Evolutionary conservation across 2,888 invertebrate species (phyloP).

Genomic region (Ashinkailepas kermadecensis): DNA sequence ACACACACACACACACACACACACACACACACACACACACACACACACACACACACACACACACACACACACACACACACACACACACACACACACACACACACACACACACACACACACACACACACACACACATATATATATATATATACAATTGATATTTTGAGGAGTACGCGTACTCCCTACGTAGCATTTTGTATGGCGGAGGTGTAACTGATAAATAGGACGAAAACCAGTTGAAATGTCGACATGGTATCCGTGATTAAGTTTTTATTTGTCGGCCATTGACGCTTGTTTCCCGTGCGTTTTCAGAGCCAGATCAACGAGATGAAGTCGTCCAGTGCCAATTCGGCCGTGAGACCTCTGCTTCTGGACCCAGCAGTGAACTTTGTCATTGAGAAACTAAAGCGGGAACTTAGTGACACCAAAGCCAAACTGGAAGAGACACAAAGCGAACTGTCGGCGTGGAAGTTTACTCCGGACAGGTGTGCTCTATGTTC

Average conservation of each 20-base stretch:
- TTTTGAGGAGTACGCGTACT: not conserved
- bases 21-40: no score
- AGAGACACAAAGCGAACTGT: conserved; percentile 93
- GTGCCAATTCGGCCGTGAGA: conserved; percentile 66
- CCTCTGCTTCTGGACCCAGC: conserved; percentile 88
- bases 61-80: no score
- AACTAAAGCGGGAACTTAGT: conserved; percentile 80
- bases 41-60: no score
- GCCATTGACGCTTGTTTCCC: conserved; percentile 12
- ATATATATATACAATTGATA: not conserved
- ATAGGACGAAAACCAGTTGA: not conserved
- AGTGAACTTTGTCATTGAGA: conserved; percentile 84
- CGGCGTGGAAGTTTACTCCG: conserved; percentile 99
- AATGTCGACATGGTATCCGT: not conserved
- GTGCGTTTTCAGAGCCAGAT: conserved; percentile 68
- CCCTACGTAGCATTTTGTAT: no score
- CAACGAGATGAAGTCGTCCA: conserved; percentile 81
- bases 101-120: no score
- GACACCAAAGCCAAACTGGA: conserved; percentile 83
- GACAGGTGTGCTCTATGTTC: conserved; percentile 49
- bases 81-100: no score
- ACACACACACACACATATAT: not conserved
- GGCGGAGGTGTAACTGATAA: not conserved
- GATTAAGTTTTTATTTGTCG: conserved; percentile 4
- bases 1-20: no score